Evolutionary conservation across 2,888 invertebrate genomes (phyloP).

Genomic region (Hemicrepidius hirtus): DNA sequence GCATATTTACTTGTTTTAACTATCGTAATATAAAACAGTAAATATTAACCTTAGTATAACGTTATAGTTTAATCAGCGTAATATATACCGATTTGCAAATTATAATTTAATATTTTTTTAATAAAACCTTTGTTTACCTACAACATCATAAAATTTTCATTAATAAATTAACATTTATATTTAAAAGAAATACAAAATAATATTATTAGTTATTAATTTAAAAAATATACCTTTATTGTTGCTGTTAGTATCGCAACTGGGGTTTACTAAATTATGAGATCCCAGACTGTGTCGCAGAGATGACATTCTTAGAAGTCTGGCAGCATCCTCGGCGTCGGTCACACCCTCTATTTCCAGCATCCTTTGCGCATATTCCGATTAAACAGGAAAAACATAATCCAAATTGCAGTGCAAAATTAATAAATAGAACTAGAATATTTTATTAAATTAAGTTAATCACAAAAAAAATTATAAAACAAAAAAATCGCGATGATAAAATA

Average conservation of each 20-base stretch:
- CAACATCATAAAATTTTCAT: not conserved
- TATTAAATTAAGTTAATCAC: not conserved
- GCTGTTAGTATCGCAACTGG: slow-evolving; percentile 52
- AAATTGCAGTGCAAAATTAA: slow-evolving; percentile 3
- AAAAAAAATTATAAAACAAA: not conserved
- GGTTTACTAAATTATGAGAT: slow-evolving; percentile 72
- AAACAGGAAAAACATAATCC: slow-evolving; percentile 31
- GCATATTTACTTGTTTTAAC: not conserved
- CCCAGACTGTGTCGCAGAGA: slow-evolving; percentile 77
- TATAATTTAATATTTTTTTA: not conserved
- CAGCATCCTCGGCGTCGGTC: slow-evolving; percentile 71
- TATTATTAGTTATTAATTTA: no score
- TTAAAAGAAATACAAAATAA: not conserved
- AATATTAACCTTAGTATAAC: no score
- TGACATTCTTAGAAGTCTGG: slow-evolving; percentile 76
- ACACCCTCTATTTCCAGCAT: slow-evolving; percentile 72
- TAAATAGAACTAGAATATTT: not conserved
- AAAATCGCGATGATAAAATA: not conserved
- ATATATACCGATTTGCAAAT: no score
- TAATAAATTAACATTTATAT: not conserved
- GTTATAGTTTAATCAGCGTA: no score
- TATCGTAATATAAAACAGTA: not conserved
- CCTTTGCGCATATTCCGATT: slow-evolving; percentile 60
- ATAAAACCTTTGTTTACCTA: not conserved
- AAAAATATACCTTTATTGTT: slow-evolving; percentile 58